Base-by-base conservation (phyloP, 2,888 invertebrate species). In the Acrocera orbiculus region DNA sequence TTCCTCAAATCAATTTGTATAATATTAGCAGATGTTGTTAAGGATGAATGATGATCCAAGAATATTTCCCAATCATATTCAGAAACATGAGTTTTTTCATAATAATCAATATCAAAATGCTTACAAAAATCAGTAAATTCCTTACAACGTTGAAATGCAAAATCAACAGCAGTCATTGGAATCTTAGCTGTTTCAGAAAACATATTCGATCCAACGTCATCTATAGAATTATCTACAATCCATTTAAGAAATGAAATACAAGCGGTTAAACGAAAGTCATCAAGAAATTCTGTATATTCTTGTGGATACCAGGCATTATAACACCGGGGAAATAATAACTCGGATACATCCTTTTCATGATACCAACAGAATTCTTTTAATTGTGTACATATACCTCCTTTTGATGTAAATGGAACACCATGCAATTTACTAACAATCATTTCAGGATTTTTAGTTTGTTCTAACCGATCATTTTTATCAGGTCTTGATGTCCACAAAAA, bases 61-160 rank as follows among this genome's bases (percentile, higher is more conserved):
- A 90, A 83, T 46, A 78, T 75, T 49, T 87, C 85, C 92, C 92
- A 92, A 52, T 90, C 85, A 48, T 81, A 77, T 42, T 82, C 78
- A 76, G 81, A 81, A 27, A 81, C 61, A 43, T 70, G 64, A 8
- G 62, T 52, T 7, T 49, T 44, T 30, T 69, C 79, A 3, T 76
- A 70, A 42, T 81, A 79, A 47, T 83, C 76, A 42, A 79, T 76
- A 46, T 79, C 78, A 48, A 71, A 74, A 52, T 85, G 82, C 16
- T 73, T 70, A 41, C 73, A 73, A 45, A 68, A 68, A 5, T 72
- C 67, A n/a, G 87, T 65, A 47, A 73, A 82, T 50, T 83, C 82
- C 38, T 72, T 70, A 46, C 85, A 72, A 41, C 89, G 71, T 43
- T 69, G 70, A 35, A 83, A 66, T 2, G 90, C 86, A 47, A 89